Conservation (phyloP, 2,113 vertebrate species). For the Pholis gunnellus region DNA sequence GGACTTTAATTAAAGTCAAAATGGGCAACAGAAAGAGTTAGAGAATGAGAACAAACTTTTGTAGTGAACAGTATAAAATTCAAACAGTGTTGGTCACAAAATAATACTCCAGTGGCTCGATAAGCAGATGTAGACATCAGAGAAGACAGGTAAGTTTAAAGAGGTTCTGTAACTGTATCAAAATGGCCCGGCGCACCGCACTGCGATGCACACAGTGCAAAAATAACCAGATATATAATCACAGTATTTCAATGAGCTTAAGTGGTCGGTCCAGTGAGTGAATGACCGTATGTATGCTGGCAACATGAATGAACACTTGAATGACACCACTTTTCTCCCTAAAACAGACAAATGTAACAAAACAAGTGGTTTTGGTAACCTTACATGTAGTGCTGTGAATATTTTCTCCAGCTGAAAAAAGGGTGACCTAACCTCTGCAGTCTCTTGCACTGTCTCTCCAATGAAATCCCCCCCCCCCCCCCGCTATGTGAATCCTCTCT, state of each 20-base stretch:
- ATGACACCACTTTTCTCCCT: not conserved
- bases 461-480: conserved; percentile 5
- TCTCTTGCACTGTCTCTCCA: conserved; percentile 20
- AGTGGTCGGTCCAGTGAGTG: conserved; percentile 6
- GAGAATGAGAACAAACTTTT: conserved; percentile 37
- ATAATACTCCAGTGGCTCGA: conserved; percentile 66
- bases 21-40: not conserved
- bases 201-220: conserved; percentile 56
- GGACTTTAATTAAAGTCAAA: conserved; percentile 13
- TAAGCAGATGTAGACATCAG: conserved; percentile 44
- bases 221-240: conserved; percentile 55
- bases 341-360: conserved; percentile 34
- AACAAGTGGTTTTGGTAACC: conserved; percentile 29
- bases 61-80: conserved; percentile 39
- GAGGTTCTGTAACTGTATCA: conserved; percentile 57
- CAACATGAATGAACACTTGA: conserved; percentile 1
- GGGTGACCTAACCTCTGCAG: conserved; percentile 3
- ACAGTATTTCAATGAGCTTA: conserved; percentile 36
- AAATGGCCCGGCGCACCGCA: conserved; percentile 51
- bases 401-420: not conserved
- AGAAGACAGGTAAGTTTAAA: conserved; percentile 58
- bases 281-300: not conserved
- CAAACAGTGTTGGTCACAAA: conserved; percentile 59
- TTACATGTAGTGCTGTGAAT: conserved; percentile 9
- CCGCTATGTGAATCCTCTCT: not conserved